phyloP scores from a whole-genome alignment of 23 tunicate genomes.

The Corella eumyota region DNA sequence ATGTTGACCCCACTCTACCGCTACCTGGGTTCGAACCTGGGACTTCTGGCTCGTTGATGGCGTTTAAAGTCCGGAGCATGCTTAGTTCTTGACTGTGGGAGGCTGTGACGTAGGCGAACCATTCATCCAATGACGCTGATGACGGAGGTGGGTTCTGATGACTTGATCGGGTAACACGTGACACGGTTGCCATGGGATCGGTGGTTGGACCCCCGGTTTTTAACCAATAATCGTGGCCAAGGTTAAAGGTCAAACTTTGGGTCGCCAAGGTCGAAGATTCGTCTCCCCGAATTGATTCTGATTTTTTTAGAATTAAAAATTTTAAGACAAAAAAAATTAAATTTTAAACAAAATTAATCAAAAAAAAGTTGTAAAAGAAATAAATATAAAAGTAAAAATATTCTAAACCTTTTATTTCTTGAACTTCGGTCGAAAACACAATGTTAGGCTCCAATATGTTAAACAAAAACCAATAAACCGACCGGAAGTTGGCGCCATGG shows the following conservation, averaged over 20 bases:
- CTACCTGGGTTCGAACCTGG: constrained; percentile 2
- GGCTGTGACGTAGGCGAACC: constrained; percentile 90
- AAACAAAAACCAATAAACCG: constrained; percentile 68
- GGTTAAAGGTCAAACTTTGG: constrained; percentile 77
- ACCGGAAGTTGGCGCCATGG: constrained; percentile 87
- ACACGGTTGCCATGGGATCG: constrained; percentile 80
- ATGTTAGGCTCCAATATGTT: constrained; percentile 83
- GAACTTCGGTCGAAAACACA: constrained; percentile 85
- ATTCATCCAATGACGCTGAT: constrained; percentile 64
- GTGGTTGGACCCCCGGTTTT: constrained; percentile 47
- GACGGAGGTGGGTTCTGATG: constrained; percentile 73
- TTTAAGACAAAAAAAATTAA: neutral
- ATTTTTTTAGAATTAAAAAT: neutral
- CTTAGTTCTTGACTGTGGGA: constrained; percentile 63
- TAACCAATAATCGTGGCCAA: constrained; percentile 81
- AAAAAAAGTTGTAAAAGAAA: neutral
- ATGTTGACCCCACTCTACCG: constrained; percentile 2
- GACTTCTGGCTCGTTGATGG: constrained; percentile 17
- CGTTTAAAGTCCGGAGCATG: constrained; percentile 75
- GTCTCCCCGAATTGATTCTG: constrained; percentile 62
- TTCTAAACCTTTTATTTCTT: constrained; percentile 63
- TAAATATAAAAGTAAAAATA: neutral
- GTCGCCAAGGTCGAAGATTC: constrained; percentile 70
- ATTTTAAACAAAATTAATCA: neutral
- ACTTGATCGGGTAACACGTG: constrained; percentile 62